Evolutionary conservation across 1,140 invertebrate genomes (phyloP).

Genomic region (Ladona fulva): DNA sequence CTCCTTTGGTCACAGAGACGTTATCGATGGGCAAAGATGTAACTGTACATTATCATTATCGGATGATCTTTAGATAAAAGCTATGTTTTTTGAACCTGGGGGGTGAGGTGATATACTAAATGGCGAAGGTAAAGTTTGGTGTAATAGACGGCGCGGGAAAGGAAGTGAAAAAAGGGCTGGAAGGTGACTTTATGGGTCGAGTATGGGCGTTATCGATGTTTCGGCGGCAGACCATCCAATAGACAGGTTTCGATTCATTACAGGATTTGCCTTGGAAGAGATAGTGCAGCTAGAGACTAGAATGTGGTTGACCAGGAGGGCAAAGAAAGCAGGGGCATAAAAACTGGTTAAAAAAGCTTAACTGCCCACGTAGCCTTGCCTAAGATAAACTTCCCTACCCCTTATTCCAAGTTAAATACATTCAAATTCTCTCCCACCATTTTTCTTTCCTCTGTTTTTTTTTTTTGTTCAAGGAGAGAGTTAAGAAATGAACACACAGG

Average conservation of each 20-base stretch:
- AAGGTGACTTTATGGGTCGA: background rate
- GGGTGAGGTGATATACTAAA: no score
- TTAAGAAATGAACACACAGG: background rate
- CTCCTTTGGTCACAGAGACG: no score
- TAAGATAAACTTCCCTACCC: background rate
- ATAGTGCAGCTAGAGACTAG: background rate
- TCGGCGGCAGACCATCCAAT: background rate
- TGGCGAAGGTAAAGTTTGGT: no score
- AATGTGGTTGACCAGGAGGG: background rate
- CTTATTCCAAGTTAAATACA: background rate
- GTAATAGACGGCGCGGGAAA: no score
- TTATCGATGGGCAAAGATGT: no score
- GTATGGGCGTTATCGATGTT: background rate
- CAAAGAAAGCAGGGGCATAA: background rate
- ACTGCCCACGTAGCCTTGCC: background rate
- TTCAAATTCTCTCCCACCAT: background rate
- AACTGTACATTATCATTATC: no score
- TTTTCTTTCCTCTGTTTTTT: background rate
- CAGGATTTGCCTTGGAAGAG: background rate
- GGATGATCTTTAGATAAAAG: no score
- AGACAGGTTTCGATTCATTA: conserved; percentile 4
- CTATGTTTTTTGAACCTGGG: no score
- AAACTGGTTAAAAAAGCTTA: background rate
- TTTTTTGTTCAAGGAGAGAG: background rate
- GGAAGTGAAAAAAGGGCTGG: background rate